Conservation (phyloP, 2,113 vertebrate genomes). For the Odocoileus hemionus region DNA sequence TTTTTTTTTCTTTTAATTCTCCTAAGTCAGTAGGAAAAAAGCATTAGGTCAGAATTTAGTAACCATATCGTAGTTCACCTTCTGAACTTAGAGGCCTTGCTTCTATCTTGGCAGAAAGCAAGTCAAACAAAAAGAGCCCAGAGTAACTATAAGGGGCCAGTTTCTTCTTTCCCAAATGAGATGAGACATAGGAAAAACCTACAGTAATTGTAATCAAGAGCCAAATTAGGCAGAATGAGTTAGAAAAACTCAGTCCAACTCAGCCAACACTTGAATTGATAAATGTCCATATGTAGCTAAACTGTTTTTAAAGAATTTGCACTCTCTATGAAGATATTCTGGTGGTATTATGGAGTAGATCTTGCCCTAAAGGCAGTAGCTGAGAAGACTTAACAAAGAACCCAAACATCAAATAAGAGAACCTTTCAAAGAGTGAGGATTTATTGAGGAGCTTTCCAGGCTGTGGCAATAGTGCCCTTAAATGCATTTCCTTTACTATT, state of each 20-base stretch:
- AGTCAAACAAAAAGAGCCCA: neutral
- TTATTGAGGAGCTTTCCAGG: neutral
- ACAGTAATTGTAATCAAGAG: neutral
- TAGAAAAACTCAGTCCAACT: neutral
- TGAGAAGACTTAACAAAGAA: neutral
- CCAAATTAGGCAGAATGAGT: neutral
- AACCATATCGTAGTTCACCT: neutral
- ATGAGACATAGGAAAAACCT: neutral
- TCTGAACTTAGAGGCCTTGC: neutral
- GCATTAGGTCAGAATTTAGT: neutral
- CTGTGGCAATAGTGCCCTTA: neutral
- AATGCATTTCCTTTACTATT: neutral
- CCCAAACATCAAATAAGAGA: neutral
- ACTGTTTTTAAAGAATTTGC: neutral
- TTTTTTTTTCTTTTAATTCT: neutral
- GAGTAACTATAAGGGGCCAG: neutral
- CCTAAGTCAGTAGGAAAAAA: neutral
- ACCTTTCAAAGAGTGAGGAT: neutral
- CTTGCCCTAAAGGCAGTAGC: neutral
- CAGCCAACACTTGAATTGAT: neutral
- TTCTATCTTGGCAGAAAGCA: neutral
- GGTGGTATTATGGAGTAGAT: no score
- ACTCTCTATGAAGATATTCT: neutral
- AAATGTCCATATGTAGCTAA: neutral
- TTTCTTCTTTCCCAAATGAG: constrained; percentile 31